Conservation (phyloP, 2,113 vertebrate genomes). For the Glaucomys volans region DNA sequence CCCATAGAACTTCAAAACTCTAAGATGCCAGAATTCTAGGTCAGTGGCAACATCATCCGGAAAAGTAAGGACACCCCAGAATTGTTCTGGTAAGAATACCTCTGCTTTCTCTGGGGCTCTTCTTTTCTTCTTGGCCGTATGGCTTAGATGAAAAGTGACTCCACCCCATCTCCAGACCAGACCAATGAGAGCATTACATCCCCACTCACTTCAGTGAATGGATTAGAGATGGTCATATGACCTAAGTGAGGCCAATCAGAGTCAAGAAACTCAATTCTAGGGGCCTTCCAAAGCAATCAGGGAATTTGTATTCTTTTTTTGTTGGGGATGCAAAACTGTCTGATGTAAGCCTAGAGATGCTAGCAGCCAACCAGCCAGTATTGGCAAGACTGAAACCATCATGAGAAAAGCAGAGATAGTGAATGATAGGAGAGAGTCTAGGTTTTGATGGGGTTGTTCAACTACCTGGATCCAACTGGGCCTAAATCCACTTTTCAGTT, state of each 20-base stretch:
- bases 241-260: neutral
- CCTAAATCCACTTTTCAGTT: neutral
- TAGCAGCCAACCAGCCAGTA: no score
- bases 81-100: neutral
- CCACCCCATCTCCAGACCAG: neutral
- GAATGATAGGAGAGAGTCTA: neutral
- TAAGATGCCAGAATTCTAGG: no score
- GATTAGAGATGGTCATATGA: neutral
- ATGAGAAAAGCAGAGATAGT: neutral
- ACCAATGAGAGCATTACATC: neutral
- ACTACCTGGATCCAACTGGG: neutral
- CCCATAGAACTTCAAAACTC: neutral
- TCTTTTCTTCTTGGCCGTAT: fast-evolving
- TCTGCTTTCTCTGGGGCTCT: neutral
- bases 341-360: neutral
- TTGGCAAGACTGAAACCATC: neutral
- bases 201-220: neutral
- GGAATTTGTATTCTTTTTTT: no score
- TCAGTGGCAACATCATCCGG: no score
- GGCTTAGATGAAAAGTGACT: neutral
- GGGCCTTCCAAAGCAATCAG: neutral
- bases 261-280: neutral
- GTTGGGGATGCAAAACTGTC: no score
- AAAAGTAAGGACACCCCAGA: neutral
- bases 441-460: neutral